Base-by-base conservation (phyloP, 2,113 vertebrate species). In the Cathartes aura region DNA sequence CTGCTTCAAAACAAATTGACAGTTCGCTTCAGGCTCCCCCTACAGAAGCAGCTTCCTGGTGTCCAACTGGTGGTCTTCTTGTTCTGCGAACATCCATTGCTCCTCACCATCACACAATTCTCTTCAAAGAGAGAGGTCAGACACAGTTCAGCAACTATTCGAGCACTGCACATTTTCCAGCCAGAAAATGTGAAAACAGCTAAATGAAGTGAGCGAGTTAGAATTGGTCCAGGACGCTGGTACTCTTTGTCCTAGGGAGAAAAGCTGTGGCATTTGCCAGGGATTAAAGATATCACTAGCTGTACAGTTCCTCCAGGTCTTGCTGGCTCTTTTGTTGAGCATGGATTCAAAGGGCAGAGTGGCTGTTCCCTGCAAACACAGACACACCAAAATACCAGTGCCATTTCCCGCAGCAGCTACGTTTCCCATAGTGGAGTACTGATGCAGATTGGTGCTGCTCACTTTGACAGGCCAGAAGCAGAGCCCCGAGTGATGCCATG, bases 401-500 rank as follows among this genome's bases (percentile, higher is more conserved):
- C 15, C 12, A 23, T 73, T 86, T 95, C 50, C 81, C 14, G 3
- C 12, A 62, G 68, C 42, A 82, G 32, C 24, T 23, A 43, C 5
- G 9, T 74, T 92, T 84, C 26, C 42, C 11, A 2, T 6, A 42
- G 38, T 18, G 40, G 8, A 24, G 10, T 30, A 21, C 9, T 45
- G 59, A 78, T 3, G 5, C 21, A 42, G 14, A 34, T 3, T 55
- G 32, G 7, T 53, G 36, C 30, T 81, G 13, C 47, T 92, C 34
- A 12, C 23, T 74, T 76, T 56, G 60, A 55, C n/a, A 71, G 18
- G 32, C 36, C 59, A 87, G 71, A 80, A 92, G 53, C 60, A 91
- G 47, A 75, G 17, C 29, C 11, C 36, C 0, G 0, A 48, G 38
- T 23, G 24, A 83, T 3, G 6, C 9, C 24, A 9, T 4, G 4